phyloP scores from a whole-genome alignment of 2,113 vertebrate genomes.

The Piaya cayana region DNA sequence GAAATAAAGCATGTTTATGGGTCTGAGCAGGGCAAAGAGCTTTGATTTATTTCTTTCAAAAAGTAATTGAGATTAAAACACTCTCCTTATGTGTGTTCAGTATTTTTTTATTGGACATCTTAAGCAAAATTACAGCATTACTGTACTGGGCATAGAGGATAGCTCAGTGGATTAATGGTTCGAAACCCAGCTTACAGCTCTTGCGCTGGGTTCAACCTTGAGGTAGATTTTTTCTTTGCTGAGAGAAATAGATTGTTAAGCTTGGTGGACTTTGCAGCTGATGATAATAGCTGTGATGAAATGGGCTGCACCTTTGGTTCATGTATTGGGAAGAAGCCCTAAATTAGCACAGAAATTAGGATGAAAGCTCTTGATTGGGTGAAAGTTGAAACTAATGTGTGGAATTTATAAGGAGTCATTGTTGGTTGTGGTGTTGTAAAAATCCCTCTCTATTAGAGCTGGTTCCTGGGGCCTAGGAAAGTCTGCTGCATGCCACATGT shows the following conservation, averaged over 20 bases:
- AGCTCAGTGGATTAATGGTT: slow-evolving; percentile 22
- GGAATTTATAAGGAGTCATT: background rate
- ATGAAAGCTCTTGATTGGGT: accelerated
- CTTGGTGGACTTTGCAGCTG: background rate
- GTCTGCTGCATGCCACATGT: background rate
- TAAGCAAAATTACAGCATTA: slow-evolving; percentile 42
- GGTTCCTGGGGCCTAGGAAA: background rate
- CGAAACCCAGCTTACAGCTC: slow-evolving; percentile 1
- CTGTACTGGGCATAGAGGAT: background rate
- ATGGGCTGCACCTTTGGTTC: background rate
- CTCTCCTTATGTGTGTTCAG: slow-evolving; percentile 11
- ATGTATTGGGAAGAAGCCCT: background rate
- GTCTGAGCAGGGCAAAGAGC: background rate
- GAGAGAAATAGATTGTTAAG: background rate
- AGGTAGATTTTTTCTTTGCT: slow-evolving; percentile 10
- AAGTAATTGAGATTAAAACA: slow-evolving; percentile 51
- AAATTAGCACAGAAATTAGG: background rate
- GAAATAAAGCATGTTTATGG: slow-evolving; percentile 53
- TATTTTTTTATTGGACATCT: slow-evolving; percentile 27
- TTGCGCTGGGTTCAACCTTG: background rate
- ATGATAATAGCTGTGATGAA: background rate
- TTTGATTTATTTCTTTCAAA: slow-evolving; percentile 44
- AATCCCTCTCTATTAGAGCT: background rate
- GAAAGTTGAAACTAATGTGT: background rate
- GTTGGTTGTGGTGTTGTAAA: background rate